These are phyloP conservation scores for Rhinogobio ventralis DNA, from an alignment of 2,797 vertebrate species.

Conservation along the genomic window DNA sequence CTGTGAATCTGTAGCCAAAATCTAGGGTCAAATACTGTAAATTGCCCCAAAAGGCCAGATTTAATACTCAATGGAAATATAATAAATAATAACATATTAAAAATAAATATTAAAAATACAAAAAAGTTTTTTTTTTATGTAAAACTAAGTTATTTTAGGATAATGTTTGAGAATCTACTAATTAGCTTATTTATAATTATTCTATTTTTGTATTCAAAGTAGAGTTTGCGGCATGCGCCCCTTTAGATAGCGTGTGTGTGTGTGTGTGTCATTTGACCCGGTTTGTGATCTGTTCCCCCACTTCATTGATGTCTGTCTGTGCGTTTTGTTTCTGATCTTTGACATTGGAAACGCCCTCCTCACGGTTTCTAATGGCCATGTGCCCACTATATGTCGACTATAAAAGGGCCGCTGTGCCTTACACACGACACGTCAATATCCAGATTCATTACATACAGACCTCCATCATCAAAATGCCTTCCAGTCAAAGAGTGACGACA, in stretches of 20 bases:
- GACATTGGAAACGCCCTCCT: constrained; percentile 20
- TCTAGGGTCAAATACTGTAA: too few species aligned
- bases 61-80: neutral
- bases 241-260: too few species aligned
- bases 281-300: neutral
- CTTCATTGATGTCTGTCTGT: neutral
- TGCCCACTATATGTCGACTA: neutral
- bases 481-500: neutral
- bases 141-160: neutral
- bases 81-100: too few species aligned
- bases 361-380: neutral
- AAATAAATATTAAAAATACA: neutral
- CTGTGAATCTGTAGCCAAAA: too few species aligned
- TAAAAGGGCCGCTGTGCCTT: neutral
- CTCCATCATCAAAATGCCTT: constrained; percentile 14
- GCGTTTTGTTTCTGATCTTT: neutral
- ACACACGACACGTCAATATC: neutral
- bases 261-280: neutral
- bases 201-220: neutral
- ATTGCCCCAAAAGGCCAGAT: too few species aligned
- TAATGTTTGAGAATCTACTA: neutral
- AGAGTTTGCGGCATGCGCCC: too few species aligned
- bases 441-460: neutral
- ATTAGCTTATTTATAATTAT: neutral
- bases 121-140: neutral